Percentiles rank a stretch among this genome's conserved stretches.
Evolutionary conservation across 2,113 vertebrate genomes (phyloP).

Genomic region (Camelus dromedarius): DNA sequence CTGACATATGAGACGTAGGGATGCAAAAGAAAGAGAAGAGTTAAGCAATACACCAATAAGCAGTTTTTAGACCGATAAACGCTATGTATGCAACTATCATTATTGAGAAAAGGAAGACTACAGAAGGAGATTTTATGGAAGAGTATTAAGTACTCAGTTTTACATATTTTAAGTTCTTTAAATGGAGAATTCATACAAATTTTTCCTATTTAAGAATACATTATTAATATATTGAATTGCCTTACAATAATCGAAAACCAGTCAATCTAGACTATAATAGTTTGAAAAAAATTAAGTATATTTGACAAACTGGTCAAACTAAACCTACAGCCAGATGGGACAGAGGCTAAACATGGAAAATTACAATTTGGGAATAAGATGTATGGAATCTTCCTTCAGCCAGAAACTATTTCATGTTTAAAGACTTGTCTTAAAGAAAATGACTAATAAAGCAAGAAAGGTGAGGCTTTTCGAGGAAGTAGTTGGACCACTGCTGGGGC

Average conservation of each 20-base stretch:
- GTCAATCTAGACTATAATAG: not conserved
- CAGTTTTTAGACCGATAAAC: not conserved
- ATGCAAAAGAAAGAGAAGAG: not conserved
- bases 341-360: not conserved
- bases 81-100: not conserved
- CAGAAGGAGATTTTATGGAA: not conserved
- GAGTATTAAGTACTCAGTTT: not conserved
- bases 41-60: not conserved
- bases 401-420: not conserved
- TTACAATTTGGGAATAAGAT: not conserved
- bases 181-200: not conserved
- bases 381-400: not conserved
- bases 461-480: not conserved
- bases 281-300: not conserved
- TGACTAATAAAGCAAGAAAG: not conserved
- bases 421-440: not conserved
- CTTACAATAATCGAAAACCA: not conserved
- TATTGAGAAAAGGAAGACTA: not conserved
- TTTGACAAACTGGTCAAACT: not conserved
- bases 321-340: not conserved
- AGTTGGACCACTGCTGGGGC: not conserved
- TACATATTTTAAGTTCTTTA: conserved; percentile 13
- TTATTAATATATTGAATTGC: not conserved
- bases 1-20: not conserved
- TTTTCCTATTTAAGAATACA: not conserved